Conservation (phyloP, 2,888 invertebrate genomes). For the Agrochola macilenta region DNA sequence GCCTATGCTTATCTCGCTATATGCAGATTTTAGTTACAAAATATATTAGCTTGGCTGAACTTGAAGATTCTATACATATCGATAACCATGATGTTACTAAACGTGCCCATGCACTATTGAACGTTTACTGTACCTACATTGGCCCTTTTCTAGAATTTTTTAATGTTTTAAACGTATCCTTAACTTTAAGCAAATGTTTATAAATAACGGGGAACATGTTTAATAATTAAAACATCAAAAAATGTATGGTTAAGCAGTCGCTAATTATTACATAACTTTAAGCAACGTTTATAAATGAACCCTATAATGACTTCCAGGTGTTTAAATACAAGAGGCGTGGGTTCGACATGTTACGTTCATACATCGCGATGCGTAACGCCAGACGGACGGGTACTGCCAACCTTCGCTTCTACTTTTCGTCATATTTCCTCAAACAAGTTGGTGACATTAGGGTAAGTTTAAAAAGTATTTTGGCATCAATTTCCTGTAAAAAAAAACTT, state of each 20-base stretch:
- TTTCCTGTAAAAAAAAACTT: neutral
- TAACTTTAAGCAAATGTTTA: too few relatives aligned
- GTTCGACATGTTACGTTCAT: constrained; percentile 79
- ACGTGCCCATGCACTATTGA: too few relatives aligned
- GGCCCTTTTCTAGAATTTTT: too few relatives aligned
- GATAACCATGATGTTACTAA: neutral
- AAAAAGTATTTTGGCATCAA: neutral
- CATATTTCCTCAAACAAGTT: constrained; percentile 85
- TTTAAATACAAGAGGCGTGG: constrained; percentile 86
- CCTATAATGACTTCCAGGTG: constrained; percentile 72
- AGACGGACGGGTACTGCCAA: constrained; percentile 75
- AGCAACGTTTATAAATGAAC: neutral
- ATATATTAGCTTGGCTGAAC: neutral
- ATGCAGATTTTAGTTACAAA: neutral
- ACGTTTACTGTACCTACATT: too few relatives aligned
- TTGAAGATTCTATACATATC: neutral
- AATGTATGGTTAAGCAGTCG: neutral
- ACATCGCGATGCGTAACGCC: constrained; percentile 75
- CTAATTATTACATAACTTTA: neutral
- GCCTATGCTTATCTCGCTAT: neutral
- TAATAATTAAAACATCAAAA: neutral
- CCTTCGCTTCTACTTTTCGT: constrained; percentile 85
- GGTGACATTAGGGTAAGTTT: constrained; percentile 84
- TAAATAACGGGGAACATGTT: too few relatives aligned
- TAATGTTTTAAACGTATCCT: too few relatives aligned